phyloP scores from a whole-genome alignment of 2,797 vertebrate species.

The Clamator glandarius region DNA sequence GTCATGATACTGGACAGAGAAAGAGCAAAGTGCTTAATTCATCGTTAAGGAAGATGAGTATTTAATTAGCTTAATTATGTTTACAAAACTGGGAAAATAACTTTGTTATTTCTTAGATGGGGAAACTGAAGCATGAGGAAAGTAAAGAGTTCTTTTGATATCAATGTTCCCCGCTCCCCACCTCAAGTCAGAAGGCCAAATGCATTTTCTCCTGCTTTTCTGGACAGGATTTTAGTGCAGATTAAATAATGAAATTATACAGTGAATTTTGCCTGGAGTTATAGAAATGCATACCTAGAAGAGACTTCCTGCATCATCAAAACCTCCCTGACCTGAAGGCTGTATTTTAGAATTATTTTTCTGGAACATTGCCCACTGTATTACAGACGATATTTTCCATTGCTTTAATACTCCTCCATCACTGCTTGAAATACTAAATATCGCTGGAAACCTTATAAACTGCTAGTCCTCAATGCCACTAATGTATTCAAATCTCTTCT shows the following conservation, averaged over 20 bases:
- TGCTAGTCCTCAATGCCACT: not conserved
- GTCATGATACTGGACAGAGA: not conserved
- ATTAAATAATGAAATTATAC: not conserved
- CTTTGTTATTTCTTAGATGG: not conserved
- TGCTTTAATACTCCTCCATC: not conserved
- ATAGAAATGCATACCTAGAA: not conserved
- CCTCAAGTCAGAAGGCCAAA: not conserved
- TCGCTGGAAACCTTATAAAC: not conserved
- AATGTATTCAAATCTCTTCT: not conserved
- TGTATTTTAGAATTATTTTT: slow-evolving; percentile 16
- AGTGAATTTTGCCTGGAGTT: not conserved
- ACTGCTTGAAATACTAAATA: not conserved
- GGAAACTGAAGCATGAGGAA: not conserved
- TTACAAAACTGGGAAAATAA: not conserved
- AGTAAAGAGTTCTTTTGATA: not conserved
- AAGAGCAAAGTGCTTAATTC: not conserved
- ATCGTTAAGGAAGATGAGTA: not conserved
- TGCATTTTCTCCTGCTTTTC: not conserved
- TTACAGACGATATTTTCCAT: not conserved
- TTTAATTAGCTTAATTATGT: slow-evolving; percentile 13
- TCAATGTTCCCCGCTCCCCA: not conserved
- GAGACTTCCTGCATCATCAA: not conserved
- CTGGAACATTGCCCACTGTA: not conserved
- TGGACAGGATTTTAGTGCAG: not conserved
- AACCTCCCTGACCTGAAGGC: not conserved